A percentile compares a stretch with the other conserved stretches of the same genome.
phyloP scores from a whole-genome alignment of 37 sponge, comb jelly and placozoan genomes.

The Beroe forskalii region DNA sequence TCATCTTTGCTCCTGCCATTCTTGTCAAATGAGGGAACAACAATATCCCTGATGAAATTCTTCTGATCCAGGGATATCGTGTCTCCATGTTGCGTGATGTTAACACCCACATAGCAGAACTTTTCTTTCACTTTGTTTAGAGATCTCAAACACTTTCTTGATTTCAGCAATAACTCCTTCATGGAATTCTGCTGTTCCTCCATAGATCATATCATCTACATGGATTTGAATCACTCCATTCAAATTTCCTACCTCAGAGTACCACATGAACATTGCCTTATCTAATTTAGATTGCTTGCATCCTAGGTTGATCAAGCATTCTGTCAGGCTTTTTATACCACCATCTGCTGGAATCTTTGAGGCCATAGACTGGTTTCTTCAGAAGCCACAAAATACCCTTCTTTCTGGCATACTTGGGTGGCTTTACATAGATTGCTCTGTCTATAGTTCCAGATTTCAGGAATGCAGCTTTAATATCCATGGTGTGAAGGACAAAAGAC shows the following conservation, averaged over 20 bases:
- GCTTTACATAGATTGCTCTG: background rate
- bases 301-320: background rate
- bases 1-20: background rate
- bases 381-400: background rate
- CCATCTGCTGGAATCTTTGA: background rate
- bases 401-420: background rate
- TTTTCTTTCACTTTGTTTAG: background rate
- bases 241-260: background rate
- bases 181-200: background rate
- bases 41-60: background rate
- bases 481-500: too few relatives aligned
- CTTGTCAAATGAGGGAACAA: background rate
- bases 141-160: background rate
- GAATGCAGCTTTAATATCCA: constrained; percentile 2
- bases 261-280: background rate
- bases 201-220: background rate
- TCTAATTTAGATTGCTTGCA: background rate
- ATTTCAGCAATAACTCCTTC: background rate
- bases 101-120: background rate
- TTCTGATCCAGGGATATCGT: background rate
- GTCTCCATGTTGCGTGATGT: background rate
- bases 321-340: background rate
- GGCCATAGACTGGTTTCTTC: background rate
- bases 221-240: background rate
- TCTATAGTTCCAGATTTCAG: background rate